These are phyloP conservation scores for Melanotaenia duboulayi DNA, from an alignment of 2,113 vertebrate genomes.

Conservation along the genomic window DNA sequence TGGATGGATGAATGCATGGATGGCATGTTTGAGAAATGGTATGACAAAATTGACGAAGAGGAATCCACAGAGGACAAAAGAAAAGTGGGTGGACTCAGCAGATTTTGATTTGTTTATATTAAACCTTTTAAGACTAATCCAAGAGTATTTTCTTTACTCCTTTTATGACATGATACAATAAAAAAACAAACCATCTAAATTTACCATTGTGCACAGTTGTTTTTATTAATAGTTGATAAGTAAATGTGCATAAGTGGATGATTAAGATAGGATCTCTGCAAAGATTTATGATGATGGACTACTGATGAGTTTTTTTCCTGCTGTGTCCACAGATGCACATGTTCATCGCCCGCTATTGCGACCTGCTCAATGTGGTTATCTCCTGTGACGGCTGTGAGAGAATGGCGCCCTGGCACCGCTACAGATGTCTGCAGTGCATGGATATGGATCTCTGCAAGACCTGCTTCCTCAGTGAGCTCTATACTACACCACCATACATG, in stretches of 20 bases:
- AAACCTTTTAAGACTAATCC: too few species aligned
- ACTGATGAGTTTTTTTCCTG: neutral
- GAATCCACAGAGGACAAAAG: constrained; percentile 90
- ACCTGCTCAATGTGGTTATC: constrained; percentile 95
- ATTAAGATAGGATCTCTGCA: too few species aligned
- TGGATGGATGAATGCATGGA: constrained; percentile 99
- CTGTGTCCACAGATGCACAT: constrained; percentile 91
- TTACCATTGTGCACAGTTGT: too few species aligned
- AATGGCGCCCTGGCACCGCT: constrained; percentile 96
- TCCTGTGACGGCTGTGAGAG: constrained; percentile 96
- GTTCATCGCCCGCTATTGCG: constrained; percentile 98
- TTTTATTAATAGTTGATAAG: too few species aligned
- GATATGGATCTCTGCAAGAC: constrained; percentile 99
- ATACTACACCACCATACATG: neutral
- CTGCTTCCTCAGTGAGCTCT: constrained; percentile 91
- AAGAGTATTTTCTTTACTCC: neutral
- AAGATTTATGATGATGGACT: too few species aligned
- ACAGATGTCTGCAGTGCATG: constrained; percentile 95
- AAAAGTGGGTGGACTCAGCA: constrained; percentile 79
- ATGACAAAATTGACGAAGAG: constrained; percentile 94
- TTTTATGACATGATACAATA: neutral
- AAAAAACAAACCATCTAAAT: neutral
- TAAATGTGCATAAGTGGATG: too few species aligned
- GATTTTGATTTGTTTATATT: neutral
- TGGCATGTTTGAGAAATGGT: constrained; percentile 97